phyloP scores from a whole-genome alignment of 2,113 vertebrate genomes.

The Sus scrofa region T2T-Sscrofa CM000824.6:187665501-187666000 shows the following conservation, averaged over 20 bases:
- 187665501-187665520: neutral
- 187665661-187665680: neutral
- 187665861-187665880: slow-evolving; percentile 38
- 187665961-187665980: slow-evolving; percentile 52
- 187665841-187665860: slow-evolving; percentile 24
- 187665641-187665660: neutral
- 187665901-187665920: slow-evolving; percentile 56
- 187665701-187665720: neutral
- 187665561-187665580: neutral
- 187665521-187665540: neutral
- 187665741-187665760: neutral
- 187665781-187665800: neutral
- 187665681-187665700: neutral
- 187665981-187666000: slow-evolving; percentile 66
- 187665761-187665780: neutral
- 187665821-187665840: slow-evolving; percentile 25
- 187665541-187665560: neutral
- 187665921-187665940: slow-evolving; percentile 65
- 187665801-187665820: neutral
- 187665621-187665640: neutral
- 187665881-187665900: slow-evolving; percentile 60
- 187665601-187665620: neutral
- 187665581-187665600: neutral
- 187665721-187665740: neutral
- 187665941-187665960: slow-evolving; percentile 68